Base-by-base conservation (phyloP, 2,113 vertebrate species). In the Cettia cetti region DNA sequence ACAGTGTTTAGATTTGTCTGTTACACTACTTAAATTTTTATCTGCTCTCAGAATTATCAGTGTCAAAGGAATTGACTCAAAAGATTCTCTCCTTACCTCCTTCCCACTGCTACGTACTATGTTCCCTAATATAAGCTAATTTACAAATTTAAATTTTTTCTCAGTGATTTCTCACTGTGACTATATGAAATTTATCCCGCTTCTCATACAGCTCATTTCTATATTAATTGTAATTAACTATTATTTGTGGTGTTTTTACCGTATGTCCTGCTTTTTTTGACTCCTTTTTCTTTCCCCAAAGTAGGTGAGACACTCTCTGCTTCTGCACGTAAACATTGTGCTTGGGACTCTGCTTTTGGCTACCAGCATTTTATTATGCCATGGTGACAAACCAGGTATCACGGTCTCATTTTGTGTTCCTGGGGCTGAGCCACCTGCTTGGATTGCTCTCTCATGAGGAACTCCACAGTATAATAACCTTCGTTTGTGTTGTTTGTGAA, bases 401-500 rank as follows among this genome's bases (percentile, higher is more conserved):
- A 15, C 37, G 60, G 56, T 90, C 37, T 76, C 80, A 59, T 93
- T 93, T 96, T 86, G 18, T 81, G 30, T 49, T 92, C 84, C 92
- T 81, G 71, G 78, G 92, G 93, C 92, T 92, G 85, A 95, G 66
- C 56, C 90, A 96, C 66, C 57, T 92, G 87, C 50, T 82, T 79
- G 60, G n/a, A 84, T 66, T 77, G 45, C 77, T 88, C 69, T 91
- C 70, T 70, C 37, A 87, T 0, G 0, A 95, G 50, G 42, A 91
- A 59, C 49, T 94, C 52, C 82, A 47, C 66, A 15, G 80, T 79
- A 88, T 90, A 88, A 82, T 92, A 66, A 81, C 77, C 61, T 94
- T 81, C 78, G 39, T 88, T 91, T 60, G 63, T 66, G 39, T 37
- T 90, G 49, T 68, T 16, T 27, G 80, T 82, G 59, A 40, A 44